Conservation (phyloP, 2,113 vertebrate species). For the Mustela lutreola region DNA sequence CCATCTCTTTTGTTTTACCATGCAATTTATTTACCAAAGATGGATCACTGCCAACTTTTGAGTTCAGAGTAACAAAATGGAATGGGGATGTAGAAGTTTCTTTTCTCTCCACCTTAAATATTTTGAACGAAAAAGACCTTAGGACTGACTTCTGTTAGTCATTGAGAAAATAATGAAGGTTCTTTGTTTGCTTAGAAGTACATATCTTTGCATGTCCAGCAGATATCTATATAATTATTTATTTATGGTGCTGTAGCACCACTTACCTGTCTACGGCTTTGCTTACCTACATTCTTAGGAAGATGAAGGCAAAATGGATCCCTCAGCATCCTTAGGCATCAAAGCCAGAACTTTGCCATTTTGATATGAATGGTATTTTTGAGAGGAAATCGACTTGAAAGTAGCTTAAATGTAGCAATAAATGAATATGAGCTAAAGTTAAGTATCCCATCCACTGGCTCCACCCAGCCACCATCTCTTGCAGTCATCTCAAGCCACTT, state of each 20-base stretch:
- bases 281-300: background rate
- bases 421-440: constrained; percentile 70
- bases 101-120: background rate
- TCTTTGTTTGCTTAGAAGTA: constrained; percentile 28
- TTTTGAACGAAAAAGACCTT: constrained; percentile 23
- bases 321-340: background rate
- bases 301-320: background rate
- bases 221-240: constrained; percentile 11
- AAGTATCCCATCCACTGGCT: background rate
- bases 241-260: background rate
- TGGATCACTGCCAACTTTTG: background rate
- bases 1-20: background rate
- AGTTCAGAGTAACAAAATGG: background rate
- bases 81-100: background rate
- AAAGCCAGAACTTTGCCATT: constrained; percentile 35
- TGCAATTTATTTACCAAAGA: background rate
- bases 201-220: background rate
- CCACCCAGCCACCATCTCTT: background rate
- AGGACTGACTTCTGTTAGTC: background rate
- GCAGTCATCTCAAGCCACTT: constrained; percentile 37
- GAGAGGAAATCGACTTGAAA: constrained; percentile 66
- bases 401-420: constrained; percentile 69
- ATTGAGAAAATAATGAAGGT: background rate
- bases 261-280: background rate
- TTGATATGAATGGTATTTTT: constrained; percentile 66